Percentiles rank a stretch among this genome's conserved stretches.
These are phyloP conservation scores for Saccostrea echinata DNA, from an alignment of 1,140 invertebrate genomes.

Conservation along the genomic window DNA sequence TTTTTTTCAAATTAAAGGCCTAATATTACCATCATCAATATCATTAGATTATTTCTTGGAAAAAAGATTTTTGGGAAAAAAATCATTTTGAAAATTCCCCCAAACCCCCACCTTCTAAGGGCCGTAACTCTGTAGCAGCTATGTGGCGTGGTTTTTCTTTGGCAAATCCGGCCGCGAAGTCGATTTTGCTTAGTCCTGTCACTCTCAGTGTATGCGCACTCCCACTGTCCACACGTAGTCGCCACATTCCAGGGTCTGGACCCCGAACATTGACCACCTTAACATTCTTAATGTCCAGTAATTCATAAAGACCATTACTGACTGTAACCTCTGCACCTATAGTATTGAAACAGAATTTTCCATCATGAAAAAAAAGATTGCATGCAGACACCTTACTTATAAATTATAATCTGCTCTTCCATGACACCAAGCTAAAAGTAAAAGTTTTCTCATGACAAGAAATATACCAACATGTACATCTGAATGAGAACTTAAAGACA, in stretches of 20 bases:
- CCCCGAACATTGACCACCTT: conserved; percentile 84
- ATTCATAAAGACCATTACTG: conserved; percentile 80
- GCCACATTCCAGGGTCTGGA: conserved; percentile 84
- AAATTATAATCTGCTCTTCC: too few species aligned
- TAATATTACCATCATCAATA: too few species aligned
- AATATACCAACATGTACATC: too few species aligned
- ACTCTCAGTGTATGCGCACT: conserved; percentile 85
- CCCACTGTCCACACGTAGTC: conserved; percentile 83
- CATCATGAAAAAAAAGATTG: neutral
- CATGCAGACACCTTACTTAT: too few species aligned
- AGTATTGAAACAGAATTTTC: neutral
- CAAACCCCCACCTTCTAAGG: conserved; percentile 82
- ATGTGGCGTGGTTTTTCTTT: conserved; percentile 79
- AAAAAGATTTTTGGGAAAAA: too few species aligned
- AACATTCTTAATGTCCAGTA: conserved; percentile 85
- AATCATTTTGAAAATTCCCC: neutral
- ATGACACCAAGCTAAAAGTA: too few species aligned
- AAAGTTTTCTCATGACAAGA: too few species aligned
- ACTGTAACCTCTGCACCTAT: conserved; percentile 63
- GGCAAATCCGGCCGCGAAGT: conserved; percentile 86
- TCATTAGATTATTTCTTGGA: too few species aligned
- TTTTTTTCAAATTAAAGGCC: too few species aligned
- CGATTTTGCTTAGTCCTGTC: conserved; percentile 85
- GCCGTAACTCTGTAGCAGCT: conserved; percentile 83
- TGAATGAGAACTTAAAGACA: too few species aligned